Base-by-base conservation (phyloP, 2,888 invertebrate species). In the Entomobrya multifasciata region DNA sequence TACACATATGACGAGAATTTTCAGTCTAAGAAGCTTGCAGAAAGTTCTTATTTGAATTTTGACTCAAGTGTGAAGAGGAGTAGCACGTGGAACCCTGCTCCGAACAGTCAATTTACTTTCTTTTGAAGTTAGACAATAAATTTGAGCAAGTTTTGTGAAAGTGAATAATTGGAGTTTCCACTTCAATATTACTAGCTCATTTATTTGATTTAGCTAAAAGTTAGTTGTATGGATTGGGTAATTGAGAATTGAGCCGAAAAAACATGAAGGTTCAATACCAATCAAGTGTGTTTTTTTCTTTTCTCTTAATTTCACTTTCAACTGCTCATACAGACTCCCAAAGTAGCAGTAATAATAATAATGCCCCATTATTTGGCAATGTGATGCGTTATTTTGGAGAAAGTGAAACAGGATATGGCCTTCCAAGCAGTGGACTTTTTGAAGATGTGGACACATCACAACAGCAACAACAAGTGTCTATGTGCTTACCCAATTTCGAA, bases 401-500 rank as follows among this genome's bases (percentile, higher is more conserved):
- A 67, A 77, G 76, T 74, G 83, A 83, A 62, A 77, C 65, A 5
- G 83, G 76, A 27, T 83, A 83, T 77, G 83, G 81, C 60, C 76
- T 77, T 77, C 83, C 74, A 65, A 55, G 41, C 17, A 83, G 76
- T 76, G 83, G 83, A 65, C 77, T 83, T 17, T 83, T 83, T 67
- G 83, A 83, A 62, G 62, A 82, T 22, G 83, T 27, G 4, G 72
- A 70, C 20, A 30, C 55, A 52, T 22, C 41, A 2, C 60, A 57
- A 17, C 77, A 67, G 25, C 83, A 83, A 65, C 83, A 76, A 70
- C 83, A 83, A 65, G 65, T 84, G 49, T 84, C 84, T 25, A 94
- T 94, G 91, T 96, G 96, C 93, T 94, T 95, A 91, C 94, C 95
- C 91, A 95, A 95, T 92, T 97, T 97, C 93, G 96, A 96, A 93